phyloP scores from a whole-genome alignment of 1,140 invertebrate species.

The Trichonephila clavata region DNA sequence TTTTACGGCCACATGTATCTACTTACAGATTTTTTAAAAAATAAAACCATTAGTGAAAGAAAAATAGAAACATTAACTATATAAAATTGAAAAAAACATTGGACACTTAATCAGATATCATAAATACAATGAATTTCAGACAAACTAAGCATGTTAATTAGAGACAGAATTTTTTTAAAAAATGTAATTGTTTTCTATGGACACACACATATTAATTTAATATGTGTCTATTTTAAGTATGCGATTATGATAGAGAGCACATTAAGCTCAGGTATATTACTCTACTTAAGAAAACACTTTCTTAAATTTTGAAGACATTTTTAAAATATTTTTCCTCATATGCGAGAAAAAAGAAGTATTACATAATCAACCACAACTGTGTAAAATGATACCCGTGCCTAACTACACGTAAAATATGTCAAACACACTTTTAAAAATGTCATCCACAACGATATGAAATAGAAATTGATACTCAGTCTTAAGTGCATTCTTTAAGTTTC shows the following conservation, averaged over 20 bases:
- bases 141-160: too few relatives aligned
- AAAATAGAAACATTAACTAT: too few relatives aligned
- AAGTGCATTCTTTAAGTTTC: neutral
- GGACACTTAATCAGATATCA: too few relatives aligned
- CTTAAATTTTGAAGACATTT: neutral
- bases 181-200: too few relatives aligned
- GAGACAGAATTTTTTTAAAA: too few relatives aligned
- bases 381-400: conserved; percentile 41
- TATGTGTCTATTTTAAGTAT: neutral
- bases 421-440: conserved; percentile 47
- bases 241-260: neutral
- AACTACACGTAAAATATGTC: conserved; percentile 64
- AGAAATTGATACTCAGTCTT: conserved; percentile 31
- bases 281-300: neutral
- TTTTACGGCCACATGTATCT: too few relatives aligned
- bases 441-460: conserved; percentile 39
- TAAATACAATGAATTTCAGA: too few relatives aligned
- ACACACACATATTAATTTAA: too few relatives aligned
- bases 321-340: neutral
- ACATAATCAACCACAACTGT: conserved; percentile 27
- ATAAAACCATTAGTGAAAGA: too few relatives aligned
- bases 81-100: too few relatives aligned
- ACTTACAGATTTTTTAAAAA: too few relatives aligned
- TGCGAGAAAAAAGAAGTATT: neutral
- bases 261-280: neutral